phyloP scores from a whole-genome alignment of 2,113 vertebrate genomes.

The Oxyura jamaicensis region DNA sequence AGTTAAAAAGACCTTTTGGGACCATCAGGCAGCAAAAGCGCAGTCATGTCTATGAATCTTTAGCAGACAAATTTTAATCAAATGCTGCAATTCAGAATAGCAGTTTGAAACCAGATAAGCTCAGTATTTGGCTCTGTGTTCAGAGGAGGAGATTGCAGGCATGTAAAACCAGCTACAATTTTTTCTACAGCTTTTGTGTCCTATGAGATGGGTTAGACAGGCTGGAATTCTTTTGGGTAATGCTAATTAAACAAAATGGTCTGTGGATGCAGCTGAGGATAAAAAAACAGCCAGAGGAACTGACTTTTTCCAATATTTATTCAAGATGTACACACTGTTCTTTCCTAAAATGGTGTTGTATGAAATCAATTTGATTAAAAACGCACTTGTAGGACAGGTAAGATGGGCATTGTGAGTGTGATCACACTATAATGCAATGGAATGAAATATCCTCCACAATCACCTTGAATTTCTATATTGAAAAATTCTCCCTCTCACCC shows the following conservation, averaged over 20 bases:
- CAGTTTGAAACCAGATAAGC: conserved; percentile 25
- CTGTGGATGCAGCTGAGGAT: not conserved
- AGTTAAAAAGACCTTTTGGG: not conserved
- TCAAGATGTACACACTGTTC: not conserved
- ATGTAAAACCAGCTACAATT: not conserved
- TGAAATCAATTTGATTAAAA: not conserved
- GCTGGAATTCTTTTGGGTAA: conserved; percentile 13
- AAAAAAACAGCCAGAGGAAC: not conserved
- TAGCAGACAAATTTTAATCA: conserved; percentile 57
- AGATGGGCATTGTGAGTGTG: not conserved
- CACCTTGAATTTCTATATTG: not conserved
- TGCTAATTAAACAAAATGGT: conserved; percentile 17
- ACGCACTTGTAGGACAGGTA: not conserved
- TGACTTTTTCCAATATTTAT: not conserved
- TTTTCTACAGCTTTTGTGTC: not conserved
- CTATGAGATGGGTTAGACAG: not conserved
- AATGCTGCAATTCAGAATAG: conserved; percentile 4
- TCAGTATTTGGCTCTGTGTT: conserved; percentile 8
- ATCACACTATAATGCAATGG: not conserved
- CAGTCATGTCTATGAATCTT: not conserved
- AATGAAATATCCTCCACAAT: not conserved
- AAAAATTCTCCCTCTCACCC: not conserved
- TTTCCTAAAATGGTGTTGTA: not conserved
- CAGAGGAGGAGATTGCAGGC: conserved; percentile 28
- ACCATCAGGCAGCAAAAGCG: not conserved